These are phyloP conservation scores for Elmis aenea DNA, from an alignment of 2,888 invertebrate species.

Conservation along the genomic window DNA sequence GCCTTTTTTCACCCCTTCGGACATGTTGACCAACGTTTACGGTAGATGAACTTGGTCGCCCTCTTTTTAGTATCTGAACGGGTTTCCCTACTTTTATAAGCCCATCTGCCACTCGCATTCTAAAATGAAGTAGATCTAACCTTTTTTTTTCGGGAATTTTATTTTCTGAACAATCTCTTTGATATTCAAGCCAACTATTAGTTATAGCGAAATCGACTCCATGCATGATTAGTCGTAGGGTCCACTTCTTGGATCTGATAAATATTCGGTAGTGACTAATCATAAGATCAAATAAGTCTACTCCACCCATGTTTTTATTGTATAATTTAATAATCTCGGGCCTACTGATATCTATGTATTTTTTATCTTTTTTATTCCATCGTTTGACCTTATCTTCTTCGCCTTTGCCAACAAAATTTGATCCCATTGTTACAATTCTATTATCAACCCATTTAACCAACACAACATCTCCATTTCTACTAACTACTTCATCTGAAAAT, in stretches of 20 bases:
- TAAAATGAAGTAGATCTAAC: slow-evolving; percentile 4
- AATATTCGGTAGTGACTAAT: slow-evolving; percentile 22
- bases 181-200: slow-evolving; percentile 28
- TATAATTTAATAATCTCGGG: slow-evolving; percentile 20
- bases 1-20: slow-evolving; percentile 2
- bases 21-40: neutral
- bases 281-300: slow-evolving; percentile 25
- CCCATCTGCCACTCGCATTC: slow-evolving; percentile 1
- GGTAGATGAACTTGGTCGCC: neutral
- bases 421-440: slow-evolving; percentile 19
- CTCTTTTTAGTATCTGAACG: neutral
- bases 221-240: slow-evolving; percentile 23
- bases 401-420: slow-evolving; percentile 26
- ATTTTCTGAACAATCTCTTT: slow-evolving; percentile 4
- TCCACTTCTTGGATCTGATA: slow-evolving; percentile 25
- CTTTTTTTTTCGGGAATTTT: slow-evolving; percentile 1
- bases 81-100: slow-evolving; percentile 1
- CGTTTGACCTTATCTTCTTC: slow-evolving; percentile 20
- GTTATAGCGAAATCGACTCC: slow-evolving; percentile 22
- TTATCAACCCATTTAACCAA: slow-evolving; percentile 26
- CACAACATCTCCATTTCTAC: slow-evolving; percentile 14
- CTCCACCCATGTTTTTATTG: slow-evolving; percentile 29
- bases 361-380: slow-evolving; percentile 23
- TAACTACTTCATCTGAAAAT: slow-evolving; percentile 19
- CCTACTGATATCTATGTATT: slow-evolving; percentile 17